These are phyloP conservation scores for Rhinoptilus africanus DNA, from an alignment of 2,113 vertebrate species.

Conservation along the genomic window DNA sequence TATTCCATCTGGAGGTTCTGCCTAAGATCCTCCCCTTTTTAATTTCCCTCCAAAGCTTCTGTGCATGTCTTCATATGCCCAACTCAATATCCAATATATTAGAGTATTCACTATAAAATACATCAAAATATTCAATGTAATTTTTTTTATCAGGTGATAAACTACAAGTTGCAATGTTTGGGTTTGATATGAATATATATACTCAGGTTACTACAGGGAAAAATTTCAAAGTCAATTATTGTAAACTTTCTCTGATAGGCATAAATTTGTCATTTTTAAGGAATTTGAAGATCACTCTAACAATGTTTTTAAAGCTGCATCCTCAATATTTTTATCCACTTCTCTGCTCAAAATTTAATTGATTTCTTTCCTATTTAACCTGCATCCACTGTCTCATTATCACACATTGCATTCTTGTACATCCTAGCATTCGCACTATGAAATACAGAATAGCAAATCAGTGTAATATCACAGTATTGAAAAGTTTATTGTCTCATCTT, in stretches of 20 bases:
- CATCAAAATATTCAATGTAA: background rate
- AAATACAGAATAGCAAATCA: background rate
- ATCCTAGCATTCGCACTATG: background rate
- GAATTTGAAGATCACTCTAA: background rate
- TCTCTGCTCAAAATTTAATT: background rate
- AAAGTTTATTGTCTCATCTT: background rate
- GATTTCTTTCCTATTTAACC: background rate
- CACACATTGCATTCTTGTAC: background rate
- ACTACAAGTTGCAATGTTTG: background rate
- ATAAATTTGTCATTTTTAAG: background rate
- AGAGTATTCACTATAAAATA: background rate
- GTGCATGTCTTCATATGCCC: background rate
- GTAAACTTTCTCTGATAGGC: background rate
- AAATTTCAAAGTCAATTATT: background rate
- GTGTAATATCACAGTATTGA: background rate
- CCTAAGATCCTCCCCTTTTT: background rate
- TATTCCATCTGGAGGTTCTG: background rate
- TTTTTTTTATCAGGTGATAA: background rate
- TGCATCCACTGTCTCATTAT: background rate
- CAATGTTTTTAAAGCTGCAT: background rate
- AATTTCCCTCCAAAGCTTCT: background rate
- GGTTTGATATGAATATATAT: background rate
- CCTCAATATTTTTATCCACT: background rate
- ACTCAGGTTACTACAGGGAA: background rate
- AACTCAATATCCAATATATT: background rate